A percentile compares a stretch with the other conserved stretches of the same genome.
phyloP scores from a whole-genome alignment of 2,888 invertebrate species.

The Campoplex capitator region DNA sequence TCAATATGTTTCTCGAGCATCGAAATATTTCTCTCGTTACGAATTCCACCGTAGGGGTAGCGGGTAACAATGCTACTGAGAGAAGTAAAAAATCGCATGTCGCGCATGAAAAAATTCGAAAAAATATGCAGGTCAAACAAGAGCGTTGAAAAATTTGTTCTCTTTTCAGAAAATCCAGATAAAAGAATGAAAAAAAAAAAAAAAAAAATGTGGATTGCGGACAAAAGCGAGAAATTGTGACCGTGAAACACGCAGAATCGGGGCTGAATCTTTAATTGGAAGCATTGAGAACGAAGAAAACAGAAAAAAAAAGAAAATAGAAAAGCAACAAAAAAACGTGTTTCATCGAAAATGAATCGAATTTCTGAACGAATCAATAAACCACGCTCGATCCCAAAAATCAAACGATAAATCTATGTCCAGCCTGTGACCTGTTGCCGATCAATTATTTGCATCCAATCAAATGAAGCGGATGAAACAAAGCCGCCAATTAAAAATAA shows the following conservation, averaged over 20 bases:
- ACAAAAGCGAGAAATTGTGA: background rate
- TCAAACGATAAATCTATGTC: background rate
- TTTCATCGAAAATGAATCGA: background rate
- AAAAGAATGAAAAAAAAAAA: background rate
- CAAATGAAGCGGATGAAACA: background rate
- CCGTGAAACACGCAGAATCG: background rate
- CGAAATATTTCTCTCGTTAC: conserved; percentile 13
- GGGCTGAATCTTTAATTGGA: background rate
- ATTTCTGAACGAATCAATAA: background rate
- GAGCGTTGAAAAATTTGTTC: conserved; percentile 22
- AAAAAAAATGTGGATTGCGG: background rate
- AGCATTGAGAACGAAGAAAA: background rate
- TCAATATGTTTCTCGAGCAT: conserved; percentile 10
- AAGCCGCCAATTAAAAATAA: background rate
- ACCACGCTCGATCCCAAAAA: background rate
- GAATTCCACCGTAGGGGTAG: conserved; percentile 10
- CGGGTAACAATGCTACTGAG: background rate
- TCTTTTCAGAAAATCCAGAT: background rate
- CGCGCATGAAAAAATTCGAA: background rate
- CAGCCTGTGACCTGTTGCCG: background rate
- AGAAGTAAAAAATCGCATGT: background rate
- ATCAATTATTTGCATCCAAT: conserved; percentile 10
- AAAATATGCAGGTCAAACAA: background rate
- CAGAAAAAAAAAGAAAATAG: no score
- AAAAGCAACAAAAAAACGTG: no score